phyloP scores from a whole-genome alignment of 2,113 vertebrate species.

The Egretta garzetta region DNA sequence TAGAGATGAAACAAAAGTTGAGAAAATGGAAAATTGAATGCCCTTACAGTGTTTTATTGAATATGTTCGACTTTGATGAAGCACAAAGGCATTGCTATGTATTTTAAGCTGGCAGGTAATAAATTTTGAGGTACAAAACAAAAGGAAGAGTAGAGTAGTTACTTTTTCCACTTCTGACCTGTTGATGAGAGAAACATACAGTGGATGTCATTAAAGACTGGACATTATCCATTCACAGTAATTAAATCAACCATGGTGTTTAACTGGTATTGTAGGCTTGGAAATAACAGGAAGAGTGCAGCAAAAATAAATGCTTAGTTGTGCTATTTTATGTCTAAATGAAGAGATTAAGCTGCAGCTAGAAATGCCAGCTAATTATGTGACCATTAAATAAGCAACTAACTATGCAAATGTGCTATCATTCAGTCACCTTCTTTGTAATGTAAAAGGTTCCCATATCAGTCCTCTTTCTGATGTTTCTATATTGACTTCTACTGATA shows the following conservation, averaged over 20 bases:
- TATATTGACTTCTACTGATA: background rate
- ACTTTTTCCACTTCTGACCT: background rate
- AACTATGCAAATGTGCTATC: background rate
- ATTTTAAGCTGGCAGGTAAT: constrained; percentile 4
- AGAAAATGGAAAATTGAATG: constrained; percentile 40
- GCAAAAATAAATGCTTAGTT: background rate
- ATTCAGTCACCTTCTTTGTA: background rate
- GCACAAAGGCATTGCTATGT: background rate
- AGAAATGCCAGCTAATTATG: constrained; percentile 1
- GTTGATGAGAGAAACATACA: background rate
- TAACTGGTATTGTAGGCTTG: background rate
- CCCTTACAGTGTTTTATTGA: constrained; percentile 19
- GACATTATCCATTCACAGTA: background rate
- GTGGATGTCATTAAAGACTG: background rate
- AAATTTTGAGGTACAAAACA: background rate
- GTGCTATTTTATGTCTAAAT: background rate
- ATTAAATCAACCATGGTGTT: background rate
- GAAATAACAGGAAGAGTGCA: background rate
- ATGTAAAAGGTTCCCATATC: background rate
- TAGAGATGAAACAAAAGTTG: constrained; percentile 1
- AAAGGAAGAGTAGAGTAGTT: background rate
- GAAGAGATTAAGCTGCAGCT: background rate
- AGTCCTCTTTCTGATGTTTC: background rate
- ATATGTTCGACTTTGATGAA: constrained; percentile 31
- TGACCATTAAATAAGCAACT: background rate